A percentile compares a stretch with the other conserved stretches of the same genome.
These are phyloP conservation scores for Megaceryle maxima DNA, from an alignment of 2,113 vertebrate genomes.

Conservation along the genomic window DNA sequence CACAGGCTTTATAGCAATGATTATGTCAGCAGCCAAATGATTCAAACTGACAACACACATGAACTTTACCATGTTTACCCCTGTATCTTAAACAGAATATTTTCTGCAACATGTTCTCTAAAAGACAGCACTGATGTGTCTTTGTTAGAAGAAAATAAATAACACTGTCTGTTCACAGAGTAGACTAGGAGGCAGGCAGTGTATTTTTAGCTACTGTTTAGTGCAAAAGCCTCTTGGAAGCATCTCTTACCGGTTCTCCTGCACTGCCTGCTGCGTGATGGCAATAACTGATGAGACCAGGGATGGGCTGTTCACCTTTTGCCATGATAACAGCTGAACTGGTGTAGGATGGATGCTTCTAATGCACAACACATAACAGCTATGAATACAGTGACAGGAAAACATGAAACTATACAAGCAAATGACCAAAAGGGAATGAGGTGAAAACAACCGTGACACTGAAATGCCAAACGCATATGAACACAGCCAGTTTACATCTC, in stretches of 20 bases:
- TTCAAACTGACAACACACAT: background rate
- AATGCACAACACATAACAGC: slow-evolving; percentile 86
- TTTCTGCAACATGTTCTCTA: background rate
- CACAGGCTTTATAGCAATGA: background rate
- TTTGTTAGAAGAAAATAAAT: slow-evolving; percentile 49
- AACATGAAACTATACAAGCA: slow-evolving; percentile 72
- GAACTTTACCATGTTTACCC: slow-evolving; percentile 24
- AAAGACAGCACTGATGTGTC: background rate
- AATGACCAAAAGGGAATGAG: slow-evolving; percentile 69
- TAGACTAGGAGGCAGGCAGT: slow-evolving; percentile 45
- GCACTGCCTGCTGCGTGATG: slow-evolving; percentile 88
- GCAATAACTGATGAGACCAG: slow-evolving; percentile 85
- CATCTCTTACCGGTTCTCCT: slow-evolving; percentile 82
- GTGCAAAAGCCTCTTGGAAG: slow-evolving; percentile 70
- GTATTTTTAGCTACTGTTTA: slow-evolving; percentile 63
- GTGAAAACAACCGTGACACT: slow-evolving; percentile 60
- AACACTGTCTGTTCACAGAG: slow-evolving; percentile 23
- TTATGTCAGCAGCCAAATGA: slow-evolving; percentile 17
- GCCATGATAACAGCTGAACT: slow-evolving; percentile 93
- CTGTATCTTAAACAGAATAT: background rate
- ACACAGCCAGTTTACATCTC: slow-evolving; percentile 50
- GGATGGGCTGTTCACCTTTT: slow-evolving; percentile 87
- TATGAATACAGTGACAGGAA: slow-evolving; percentile 76
- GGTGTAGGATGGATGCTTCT: slow-evolving; percentile 87
- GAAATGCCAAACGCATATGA: slow-evolving; percentile 56